Conservation (phyloP, 2,113 vertebrate genomes). For the Condylura cristata region DNA sequence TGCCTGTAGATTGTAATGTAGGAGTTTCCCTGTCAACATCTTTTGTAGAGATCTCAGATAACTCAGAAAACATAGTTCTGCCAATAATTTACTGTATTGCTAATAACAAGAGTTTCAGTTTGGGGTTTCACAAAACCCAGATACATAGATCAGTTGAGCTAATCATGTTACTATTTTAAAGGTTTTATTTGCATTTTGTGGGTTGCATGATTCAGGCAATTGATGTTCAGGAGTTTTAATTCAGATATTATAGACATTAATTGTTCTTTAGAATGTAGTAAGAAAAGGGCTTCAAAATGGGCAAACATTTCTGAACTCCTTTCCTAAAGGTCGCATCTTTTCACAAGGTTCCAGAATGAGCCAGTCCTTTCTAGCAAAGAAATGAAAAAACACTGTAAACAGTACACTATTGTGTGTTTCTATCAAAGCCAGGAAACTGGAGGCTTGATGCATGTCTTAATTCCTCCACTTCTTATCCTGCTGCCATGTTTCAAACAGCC, state of each 20-base stretch:
- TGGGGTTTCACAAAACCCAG: background rate
- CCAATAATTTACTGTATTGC: background rate
- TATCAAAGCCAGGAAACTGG: constrained; percentile 67
- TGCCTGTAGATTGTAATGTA: background rate
- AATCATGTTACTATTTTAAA: constrained; percentile 49
- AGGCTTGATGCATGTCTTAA: constrained; percentile 56
- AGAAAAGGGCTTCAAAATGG: background rate
- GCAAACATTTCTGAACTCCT: background rate
- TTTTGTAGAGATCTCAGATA: background rate
- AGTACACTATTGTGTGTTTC: constrained; percentile 44
- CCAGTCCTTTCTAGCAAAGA: constrained; percentile 39
- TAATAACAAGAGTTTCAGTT: constrained; percentile 31
- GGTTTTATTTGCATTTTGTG: constrained; percentile 25
- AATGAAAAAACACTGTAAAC: constrained; percentile 56
- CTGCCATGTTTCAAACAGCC: constrained; percentile 58
- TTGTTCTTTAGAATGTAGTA: constrained; percentile 42
- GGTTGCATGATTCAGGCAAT: constrained; percentile 31
- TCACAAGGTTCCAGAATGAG: background rate
- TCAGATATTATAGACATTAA: background rate
- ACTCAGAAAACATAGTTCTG: background rate
- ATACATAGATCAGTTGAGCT: constrained; percentile 39
- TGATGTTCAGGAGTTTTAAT: constrained; percentile 41
- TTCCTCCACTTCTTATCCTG: constrained; percentile 19
- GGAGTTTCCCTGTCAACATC: background rate
- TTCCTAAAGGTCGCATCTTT: constrained; percentile 38